Base-by-base conservation (phyloP, 2,113 vertebrate species). In the Rhabdomys dilectus region DNA sequence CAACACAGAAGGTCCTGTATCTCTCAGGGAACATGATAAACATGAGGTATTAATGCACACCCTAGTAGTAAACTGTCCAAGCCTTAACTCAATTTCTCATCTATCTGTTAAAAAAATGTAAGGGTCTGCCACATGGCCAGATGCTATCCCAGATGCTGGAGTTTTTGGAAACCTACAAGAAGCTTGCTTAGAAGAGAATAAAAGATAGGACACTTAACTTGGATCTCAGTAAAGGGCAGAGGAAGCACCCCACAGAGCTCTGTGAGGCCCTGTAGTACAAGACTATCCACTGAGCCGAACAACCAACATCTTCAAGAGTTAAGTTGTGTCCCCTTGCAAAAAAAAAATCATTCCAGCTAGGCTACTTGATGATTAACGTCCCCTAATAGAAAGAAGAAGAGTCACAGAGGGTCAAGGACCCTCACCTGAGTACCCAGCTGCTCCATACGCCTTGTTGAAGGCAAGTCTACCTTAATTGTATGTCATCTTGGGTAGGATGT, bases 1-100 rank as follows among this genome's bases (percentile, higher is more conserved):
- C 24, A 78, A 58, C 58, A 39, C 0, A 2, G 48, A 75, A 92
- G 80, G 48, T 36, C 24, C 56, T 68, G 1, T 58, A 51, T 11
- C 12, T 1, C 5, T 68, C 39, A n/a, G 84, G 45, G 26, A 48
- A 24, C 1, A 12, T 34, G 73, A 24, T 45, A 9, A n/a, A 22
- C 8, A 42, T 42, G 21, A 45, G 0, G 0, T 3, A 21, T 48
- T 22, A 7, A 39, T 16, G 8, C 1, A 5, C 17, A 34, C 21
- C 2, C 15, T 11, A 7, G 3, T 45, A 15, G 2, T 39, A 15
- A 36, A 34, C 4, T 60, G n/a, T 26, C 70, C 9, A 16, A 36
- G 36, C n/a, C 36, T 81, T 75, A 29, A 19, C n/a, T 82, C 77
- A 5, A 6, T 56, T 75, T 88, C 80, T 93, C 60, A 8, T 42